phyloP scores from a whole-genome alignment of 1,140 invertebrate genomes.

The Gerris buenoi region DNA sequence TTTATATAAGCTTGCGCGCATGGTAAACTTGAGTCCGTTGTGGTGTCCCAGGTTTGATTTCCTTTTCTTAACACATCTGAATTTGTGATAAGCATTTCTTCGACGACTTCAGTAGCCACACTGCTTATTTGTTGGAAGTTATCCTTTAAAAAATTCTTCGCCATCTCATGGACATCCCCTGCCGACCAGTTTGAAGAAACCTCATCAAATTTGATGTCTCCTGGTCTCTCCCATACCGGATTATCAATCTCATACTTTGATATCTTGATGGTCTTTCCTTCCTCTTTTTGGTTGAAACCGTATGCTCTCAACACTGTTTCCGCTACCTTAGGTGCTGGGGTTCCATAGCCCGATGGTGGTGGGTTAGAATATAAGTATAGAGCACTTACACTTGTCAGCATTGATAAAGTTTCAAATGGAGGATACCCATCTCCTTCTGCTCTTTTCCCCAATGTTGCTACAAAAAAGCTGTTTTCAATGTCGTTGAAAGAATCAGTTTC shows the following conservation, averaged over 20 bases:
- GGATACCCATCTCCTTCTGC: no score
- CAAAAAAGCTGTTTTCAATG: no score
- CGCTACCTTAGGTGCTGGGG: constrained; percentile 2
- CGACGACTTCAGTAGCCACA: background rate
- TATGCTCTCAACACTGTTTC: background rate
- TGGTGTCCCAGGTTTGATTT: constrained; percentile 1
- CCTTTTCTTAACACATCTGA: background rate
- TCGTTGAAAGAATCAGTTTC: no score
- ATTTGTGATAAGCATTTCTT: background rate
- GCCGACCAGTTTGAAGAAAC: background rate
- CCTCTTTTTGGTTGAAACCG: background rate
- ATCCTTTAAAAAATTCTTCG: background rate
- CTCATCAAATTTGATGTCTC: background rate
- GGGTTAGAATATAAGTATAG: constrained; percentile 4
- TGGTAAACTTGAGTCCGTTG: background rate
- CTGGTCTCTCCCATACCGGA: background rate
- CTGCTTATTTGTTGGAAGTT: background rate
- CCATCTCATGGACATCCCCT: background rate
- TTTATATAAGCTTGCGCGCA: background rate
- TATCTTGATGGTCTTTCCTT: background rate
- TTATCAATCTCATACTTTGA: background rate
- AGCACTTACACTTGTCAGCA: no score
- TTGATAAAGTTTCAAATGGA: no score
- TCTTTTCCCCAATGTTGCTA: no score
- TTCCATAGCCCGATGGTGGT: background rate